These are phyloP conservation scores for Bathynomus jamesi DNA, from an alignment of 1,140 invertebrate species.

Conservation along the genomic window DNA sequence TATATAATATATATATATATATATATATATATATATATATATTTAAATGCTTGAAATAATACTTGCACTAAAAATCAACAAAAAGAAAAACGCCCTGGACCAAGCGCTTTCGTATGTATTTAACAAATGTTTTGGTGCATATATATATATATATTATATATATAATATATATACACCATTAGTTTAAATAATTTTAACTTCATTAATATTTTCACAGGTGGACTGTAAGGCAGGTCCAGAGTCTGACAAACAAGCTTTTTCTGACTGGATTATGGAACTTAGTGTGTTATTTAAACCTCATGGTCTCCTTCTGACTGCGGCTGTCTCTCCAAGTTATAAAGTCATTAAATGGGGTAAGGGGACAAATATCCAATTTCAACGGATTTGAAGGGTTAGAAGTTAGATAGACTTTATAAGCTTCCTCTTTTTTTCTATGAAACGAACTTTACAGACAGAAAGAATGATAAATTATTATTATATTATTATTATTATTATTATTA, in stretches of 20 bases:
- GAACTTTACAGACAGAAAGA: not conserved
- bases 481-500: too few species aligned
- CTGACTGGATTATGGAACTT: slow-evolving; percentile 40
- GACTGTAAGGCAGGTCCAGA: slow-evolving; percentile 60
- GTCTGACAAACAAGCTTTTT: slow-evolving; percentile 62
- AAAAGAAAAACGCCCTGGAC: too few species aligned
- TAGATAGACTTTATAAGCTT: not conserved
- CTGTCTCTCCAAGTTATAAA: slow-evolving; percentile 77
- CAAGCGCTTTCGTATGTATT: not conserved
- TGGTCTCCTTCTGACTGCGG: slow-evolving; percentile 62
- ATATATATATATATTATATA: slow-evolving; percentile 3
- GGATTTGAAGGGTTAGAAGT: too few species aligned
- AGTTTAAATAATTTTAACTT: not conserved
- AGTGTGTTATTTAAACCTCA: slow-evolving; percentile 41
- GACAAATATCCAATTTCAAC: not conserved
- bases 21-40: not conserved
- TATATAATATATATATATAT: not conserved
- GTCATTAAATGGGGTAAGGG: slow-evolving; percentile 37
- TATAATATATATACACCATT: not conserved
- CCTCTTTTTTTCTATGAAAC: not conserved
- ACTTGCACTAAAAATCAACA: not conserved
- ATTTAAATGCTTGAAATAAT: not conserved
- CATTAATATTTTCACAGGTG: slow-evolving; percentile 12
- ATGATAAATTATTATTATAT: too few species aligned
- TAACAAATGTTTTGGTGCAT: not conserved